These are phyloP conservation scores for Alethe castanea DNA, from an alignment of 2,113 vertebrate genomes.

Conservation along the genomic window DNA sequence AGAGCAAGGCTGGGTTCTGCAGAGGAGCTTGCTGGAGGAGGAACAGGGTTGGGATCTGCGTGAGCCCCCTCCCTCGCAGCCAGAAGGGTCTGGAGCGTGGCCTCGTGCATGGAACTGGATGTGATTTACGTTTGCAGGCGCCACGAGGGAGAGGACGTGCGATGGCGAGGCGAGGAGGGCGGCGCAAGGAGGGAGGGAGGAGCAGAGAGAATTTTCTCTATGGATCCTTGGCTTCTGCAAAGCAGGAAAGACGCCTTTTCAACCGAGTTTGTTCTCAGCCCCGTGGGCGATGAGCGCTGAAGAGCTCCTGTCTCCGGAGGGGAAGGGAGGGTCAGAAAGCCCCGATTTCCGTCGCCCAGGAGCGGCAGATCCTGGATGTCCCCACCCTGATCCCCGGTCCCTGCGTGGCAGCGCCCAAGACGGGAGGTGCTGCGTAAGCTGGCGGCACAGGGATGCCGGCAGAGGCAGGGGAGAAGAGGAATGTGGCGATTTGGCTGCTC, in stretches of 20 bases:
- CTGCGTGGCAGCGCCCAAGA: conserved; percentile 38
- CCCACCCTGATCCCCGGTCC: conserved; percentile 66
- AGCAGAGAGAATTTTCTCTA: background rate
- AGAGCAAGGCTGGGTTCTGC: background rate
- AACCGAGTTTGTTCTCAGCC: background rate
- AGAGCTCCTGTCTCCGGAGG: background rate
- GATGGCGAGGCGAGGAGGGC: background rate
- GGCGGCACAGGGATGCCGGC: background rate
- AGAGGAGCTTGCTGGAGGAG: background rate
- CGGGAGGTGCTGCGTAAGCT: conserved; percentile 25
- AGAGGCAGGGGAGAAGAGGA: conserved; percentile 64
- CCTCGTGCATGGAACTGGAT: background rate
- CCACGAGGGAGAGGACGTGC: background rate
- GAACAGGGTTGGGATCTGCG: background rate
- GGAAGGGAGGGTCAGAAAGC: conserved; percentile 82
- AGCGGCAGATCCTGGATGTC: conserved; percentile 72
- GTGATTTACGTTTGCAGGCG: background rate
- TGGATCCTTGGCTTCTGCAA: background rate
- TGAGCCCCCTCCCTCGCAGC: background rate
- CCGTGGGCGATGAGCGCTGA: background rate
- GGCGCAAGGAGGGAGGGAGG: background rate
- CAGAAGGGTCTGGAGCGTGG: background rate
- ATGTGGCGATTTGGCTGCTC: conserved; percentile 68
- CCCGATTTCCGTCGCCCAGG: conserved; percentile 88
- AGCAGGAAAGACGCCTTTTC: conserved; percentile 19